Evolutionary conservation across 1,140 invertebrate genomes (phyloP).

Genomic region (Brachionus rubens): DNA sequence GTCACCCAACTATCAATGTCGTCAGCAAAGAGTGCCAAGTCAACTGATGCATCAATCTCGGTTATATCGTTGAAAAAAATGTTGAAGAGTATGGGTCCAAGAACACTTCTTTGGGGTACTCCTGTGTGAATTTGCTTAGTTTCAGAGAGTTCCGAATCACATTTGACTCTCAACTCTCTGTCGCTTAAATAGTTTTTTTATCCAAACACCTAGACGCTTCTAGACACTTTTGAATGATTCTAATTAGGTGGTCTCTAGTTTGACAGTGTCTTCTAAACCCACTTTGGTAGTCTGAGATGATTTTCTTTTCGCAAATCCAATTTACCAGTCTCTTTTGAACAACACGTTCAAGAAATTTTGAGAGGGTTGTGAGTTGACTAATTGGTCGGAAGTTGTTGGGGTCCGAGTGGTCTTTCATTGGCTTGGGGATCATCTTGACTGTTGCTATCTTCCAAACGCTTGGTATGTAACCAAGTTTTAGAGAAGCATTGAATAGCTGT

Average conservation of each 20-base stretch:
- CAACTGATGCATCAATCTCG: too few species aligned
- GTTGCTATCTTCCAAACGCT: slow-evolving; percentile 34
- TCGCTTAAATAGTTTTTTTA: too few species aligned
- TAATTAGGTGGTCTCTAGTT: slow-evolving; percentile 54
- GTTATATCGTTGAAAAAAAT: too few species aligned
- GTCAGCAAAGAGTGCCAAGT: too few species aligned
- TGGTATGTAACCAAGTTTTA: slow-evolving; percentile 19
- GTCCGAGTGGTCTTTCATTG: slow-evolving; percentile 40
- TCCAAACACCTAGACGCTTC: neutral
- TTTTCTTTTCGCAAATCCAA: slow-evolving; percentile 6
- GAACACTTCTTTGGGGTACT: too few species aligned
- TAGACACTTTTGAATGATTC: slow-evolving; percentile 51
- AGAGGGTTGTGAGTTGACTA: slow-evolving; percentile 12
- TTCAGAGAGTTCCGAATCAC: too few species aligned
- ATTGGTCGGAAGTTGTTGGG: slow-evolving; percentile 46
- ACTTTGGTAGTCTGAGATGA: slow-evolving; percentile 28
- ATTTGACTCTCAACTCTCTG: too few species aligned
- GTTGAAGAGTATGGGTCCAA: too few species aligned
- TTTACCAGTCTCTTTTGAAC: slow-evolving; percentile 17
- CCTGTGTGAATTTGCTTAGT: too few species aligned
- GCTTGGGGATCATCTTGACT: slow-evolving; percentile 46
- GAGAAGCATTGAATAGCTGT: neutral
- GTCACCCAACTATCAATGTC: too few species aligned
- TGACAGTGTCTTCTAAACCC: slow-evolving; percentile 52
- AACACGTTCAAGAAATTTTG: slow-evolving; percentile 46